Evolutionary conservation across 2,797 vertebrate genomes (phyloP).

Genomic region (Atherinosoma microstoma): DNA sequence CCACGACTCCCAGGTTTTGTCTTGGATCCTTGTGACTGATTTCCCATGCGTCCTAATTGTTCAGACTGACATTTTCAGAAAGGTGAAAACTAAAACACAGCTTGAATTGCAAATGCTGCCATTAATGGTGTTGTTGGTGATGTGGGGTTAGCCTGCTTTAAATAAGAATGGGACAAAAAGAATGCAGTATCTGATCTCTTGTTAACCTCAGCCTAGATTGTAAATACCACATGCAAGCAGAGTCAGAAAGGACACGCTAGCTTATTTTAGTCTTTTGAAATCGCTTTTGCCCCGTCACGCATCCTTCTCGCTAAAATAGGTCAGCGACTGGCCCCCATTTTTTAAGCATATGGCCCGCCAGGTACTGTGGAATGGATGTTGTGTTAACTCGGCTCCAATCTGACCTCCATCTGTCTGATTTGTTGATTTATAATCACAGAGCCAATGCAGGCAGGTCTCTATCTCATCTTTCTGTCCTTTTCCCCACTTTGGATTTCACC

Average conservation of each 20-base stretch:
- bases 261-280: slow-evolving; percentile 61
- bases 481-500: slow-evolving; percentile 46
- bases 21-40: slow-evolving; percentile 44
- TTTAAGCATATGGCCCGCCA: slow-evolving; percentile 66
- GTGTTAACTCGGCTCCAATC: slow-evolving; percentile 59
- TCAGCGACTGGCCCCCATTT: slow-evolving; percentile 58
- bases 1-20: slow-evolving; percentile 41
- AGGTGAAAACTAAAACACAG: slow-evolving; percentile 53
- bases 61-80: slow-evolving; percentile 74
- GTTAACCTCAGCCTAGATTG: slow-evolving; percentile 62
- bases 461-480: slow-evolving; percentile 65
- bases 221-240: slow-evolving; percentile 74
- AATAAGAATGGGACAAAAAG: slow-evolving; percentile 60
- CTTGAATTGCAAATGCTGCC: slow-evolving; percentile 63
- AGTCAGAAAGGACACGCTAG: slow-evolving; percentile 55
- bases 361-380: slow-evolving; percentile 53
- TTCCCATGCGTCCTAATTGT: slow-evolving; percentile 56
- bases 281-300: slow-evolving; percentile 56
- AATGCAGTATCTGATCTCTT: slow-evolving; percentile 66
- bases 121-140: slow-evolving; percentile 64
- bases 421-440: slow-evolving; percentile 72
- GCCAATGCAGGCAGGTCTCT: slow-evolving; percentile 52
- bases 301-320: slow-evolving; percentile 63
- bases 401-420: slow-evolving; percentile 63
- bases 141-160: slow-evolving; percentile 59